Base-by-base conservation (phyloP, 1,140 invertebrate genomes). In the Samia ricini region DNA sequence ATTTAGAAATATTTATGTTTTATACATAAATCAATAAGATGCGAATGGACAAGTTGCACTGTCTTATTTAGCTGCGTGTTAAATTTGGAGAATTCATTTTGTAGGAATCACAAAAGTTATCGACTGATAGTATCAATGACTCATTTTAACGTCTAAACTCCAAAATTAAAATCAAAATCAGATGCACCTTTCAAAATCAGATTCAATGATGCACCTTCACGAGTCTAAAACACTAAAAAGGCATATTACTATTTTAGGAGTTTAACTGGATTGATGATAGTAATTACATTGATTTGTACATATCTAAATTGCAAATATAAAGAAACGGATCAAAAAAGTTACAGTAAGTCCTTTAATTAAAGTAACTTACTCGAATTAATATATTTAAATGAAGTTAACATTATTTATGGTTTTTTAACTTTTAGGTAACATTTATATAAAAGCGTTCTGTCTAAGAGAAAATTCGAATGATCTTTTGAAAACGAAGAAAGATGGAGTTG, bases 401-500 rank as follows among this genome's bases (percentile, higher is more conserved):
- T n/a, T n/a, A n/a, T n/a, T n/a, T n/a, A n/a, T n/a, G n/a, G n/a
- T n/a, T n/a, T 29, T 29, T 26, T 8, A 56, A 8, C 8, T 56
- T 56, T 56, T 18, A 56, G 22, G 55, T 26, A 20, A 50, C 15
- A 59, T 59, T 55, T 64, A 21, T 12, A 77, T 81, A 24, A 70
- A 73, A 61, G 69, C 83, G 15, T 83, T 85, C 56, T 88, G 80
- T 60, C 51, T 90, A 10, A 74, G 70, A 80, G 61, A 71, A 71
- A 78, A 86, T 76, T 60, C 77, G 71, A 64, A 59, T 62, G 77
- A 77, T 84, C 72, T 87, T 6, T 67, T 84, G 3, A 75, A 69
- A 56, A 62, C 72, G 19, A 78, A 74, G 6, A 77, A 91, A 63
- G 69, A 77, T 12, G 88, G 89, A 0, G 59, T 91, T 3, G 80